Conservation (phyloP, 2,888 invertebrate species). For the Cataglyphis altisquamis region DNA sequence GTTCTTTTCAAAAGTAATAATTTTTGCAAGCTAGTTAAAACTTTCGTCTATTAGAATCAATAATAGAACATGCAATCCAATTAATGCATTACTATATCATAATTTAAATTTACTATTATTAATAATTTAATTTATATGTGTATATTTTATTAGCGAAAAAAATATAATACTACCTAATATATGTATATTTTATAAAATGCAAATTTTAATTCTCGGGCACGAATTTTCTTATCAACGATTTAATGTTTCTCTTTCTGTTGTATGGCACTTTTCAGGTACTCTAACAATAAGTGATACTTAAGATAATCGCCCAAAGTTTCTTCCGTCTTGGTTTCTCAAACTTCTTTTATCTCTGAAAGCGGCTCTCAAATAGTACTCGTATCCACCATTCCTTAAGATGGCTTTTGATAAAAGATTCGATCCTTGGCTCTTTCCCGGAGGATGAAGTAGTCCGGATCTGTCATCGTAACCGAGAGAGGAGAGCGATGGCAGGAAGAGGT, state of each 20-base stretch:
- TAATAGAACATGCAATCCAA: neutral
- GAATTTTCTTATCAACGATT: neutral
- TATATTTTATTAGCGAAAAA: neutral
- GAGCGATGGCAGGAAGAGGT: conserved; percentile 62
- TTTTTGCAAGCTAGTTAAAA: neutral
- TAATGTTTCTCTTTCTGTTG: conserved; percentile 3
- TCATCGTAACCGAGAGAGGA: conserved; percentile 62
- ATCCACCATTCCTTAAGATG: conserved; percentile 56
- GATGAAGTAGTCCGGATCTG: conserved; percentile 64
- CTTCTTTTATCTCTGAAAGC: conserved; percentile 58
- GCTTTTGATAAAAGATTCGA: conserved; percentile 42
- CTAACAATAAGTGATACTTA: conserved; percentile 39
- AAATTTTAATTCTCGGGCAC: neutral
- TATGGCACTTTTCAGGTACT: neutral
- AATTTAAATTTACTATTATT: conserved; percentile 1
- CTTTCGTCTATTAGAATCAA: neutral
- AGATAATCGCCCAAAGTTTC: conserved; percentile 52
- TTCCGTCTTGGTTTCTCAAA: conserved; percentile 36
- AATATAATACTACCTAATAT: neutral
- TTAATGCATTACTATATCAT: neutral
- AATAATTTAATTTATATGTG: neutral
- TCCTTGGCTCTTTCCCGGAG: conserved; percentile 8
- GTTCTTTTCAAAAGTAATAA: neutral
- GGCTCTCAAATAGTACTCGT: conserved; percentile 61
- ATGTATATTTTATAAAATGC: neutral